Evolutionary conservation across 2,888 invertebrate species (phyloP).

Genomic region (Fragum whitleyi): DNA sequence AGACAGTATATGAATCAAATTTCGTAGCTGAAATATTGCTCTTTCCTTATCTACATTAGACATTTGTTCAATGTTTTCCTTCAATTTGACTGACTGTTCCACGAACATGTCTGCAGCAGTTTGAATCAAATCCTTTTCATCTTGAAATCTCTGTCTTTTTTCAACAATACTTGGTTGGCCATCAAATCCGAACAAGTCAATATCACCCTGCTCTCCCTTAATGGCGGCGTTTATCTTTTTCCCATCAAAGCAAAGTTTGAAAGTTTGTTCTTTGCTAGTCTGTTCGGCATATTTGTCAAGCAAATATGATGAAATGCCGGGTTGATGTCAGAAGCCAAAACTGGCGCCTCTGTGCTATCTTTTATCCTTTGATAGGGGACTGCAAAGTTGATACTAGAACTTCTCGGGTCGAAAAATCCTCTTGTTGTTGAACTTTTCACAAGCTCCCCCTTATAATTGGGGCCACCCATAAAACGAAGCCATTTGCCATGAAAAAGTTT

Average conservation of each 20-base stretch:
- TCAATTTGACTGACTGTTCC: not conserved
- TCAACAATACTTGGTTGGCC: conserved; percentile 37
- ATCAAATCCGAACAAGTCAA: conserved; percentile 51
- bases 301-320: conserved; percentile 39
- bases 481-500: conserved; percentile 49
- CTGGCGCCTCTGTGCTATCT: conserved; percentile 26
- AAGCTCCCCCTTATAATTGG: conserved; percentile 46
- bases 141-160: conserved; percentile 12
- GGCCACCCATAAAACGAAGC: conserved; percentile 49
- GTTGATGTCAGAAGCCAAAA: conserved; percentile 27
- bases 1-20: not conserved
- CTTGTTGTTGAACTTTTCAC: not conserved
- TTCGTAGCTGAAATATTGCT: not conserved
- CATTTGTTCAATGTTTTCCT: not conserved
- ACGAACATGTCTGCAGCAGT: not conserved
- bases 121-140: not conserved
- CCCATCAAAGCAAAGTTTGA: conserved; percentile 55
- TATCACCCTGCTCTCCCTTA: conserved; percentile 24
- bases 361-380: conserved; percentile 42
- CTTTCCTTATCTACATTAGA: too few species aligned
- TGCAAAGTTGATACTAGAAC: conserved; percentile 40
- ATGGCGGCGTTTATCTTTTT: conserved; percentile 54
- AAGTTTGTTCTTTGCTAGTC: conserved; percentile 32
- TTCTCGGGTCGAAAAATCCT: conserved; percentile 10
- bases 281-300: conserved; percentile 31